Conservation (phyloP, 1,140 invertebrate species). For the Drosophila pectinifera region DNA sequence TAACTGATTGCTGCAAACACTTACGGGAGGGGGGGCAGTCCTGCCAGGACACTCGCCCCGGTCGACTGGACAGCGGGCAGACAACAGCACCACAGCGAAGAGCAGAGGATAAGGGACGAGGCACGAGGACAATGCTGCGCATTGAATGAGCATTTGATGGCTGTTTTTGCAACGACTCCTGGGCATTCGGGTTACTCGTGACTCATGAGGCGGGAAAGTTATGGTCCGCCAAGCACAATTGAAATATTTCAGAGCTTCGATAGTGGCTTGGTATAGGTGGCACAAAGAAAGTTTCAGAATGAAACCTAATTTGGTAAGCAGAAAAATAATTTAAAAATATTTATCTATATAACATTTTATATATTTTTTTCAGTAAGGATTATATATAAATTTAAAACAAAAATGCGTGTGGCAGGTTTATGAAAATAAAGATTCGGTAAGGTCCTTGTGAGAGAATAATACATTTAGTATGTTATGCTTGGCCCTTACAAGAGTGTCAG, state of each 20-base stretch:
- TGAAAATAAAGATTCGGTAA: constrained; percentile 42
- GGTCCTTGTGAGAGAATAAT: constrained; percentile 61
- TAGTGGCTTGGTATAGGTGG: background rate
- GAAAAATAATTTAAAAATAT: background rate
- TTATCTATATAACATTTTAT: background rate
- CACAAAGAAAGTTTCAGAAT: background rate
- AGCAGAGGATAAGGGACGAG: constrained; percentile 17
- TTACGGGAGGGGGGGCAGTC: constrained; percentile 28
- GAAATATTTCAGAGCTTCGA: background rate
- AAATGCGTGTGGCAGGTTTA: background rate
- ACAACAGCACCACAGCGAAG: background rate
- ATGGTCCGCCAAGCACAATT: constrained; percentile 10
- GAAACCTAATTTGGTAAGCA: background rate
- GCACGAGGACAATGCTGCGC: constrained; percentile 34
- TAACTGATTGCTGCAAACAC: constrained; percentile 81
- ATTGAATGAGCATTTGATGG: constrained; percentile 61
- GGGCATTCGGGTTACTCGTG: constrained; percentile 38
- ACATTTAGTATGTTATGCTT: constrained; percentile 69
- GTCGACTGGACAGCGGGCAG: constrained; percentile 28
- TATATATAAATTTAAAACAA: background rate
- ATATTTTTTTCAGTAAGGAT: background rate
- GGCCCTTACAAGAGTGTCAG: constrained; percentile 46
- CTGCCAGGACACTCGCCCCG: constrained; percentile 1
- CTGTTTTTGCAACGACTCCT: constrained; percentile 37
- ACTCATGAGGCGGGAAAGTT: constrained; percentile 12